Evolutionary conservation across 2,888 invertebrate genomes (phyloP), one percentile per base, ranked within the genome.

Genomic region (Drosophila macrospina): DNA sequence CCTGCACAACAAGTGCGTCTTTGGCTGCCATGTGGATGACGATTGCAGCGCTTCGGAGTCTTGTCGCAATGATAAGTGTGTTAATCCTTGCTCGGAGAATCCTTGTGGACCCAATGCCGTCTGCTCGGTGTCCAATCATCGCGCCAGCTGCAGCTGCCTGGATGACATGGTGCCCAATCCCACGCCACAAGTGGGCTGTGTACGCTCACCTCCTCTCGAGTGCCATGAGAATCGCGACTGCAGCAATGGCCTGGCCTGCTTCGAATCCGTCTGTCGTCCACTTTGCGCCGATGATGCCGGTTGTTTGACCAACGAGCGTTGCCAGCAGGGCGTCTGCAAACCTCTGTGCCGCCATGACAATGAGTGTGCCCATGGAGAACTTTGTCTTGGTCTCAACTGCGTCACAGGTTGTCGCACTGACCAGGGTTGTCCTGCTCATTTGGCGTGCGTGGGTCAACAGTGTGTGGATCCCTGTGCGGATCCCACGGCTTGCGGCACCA

Each of bases 101-200:
- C 96, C 97, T 0, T 97, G 97, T 88, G 97, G 97, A 13, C 97
- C 97, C 0, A 97, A 97, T 88, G 96, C 97, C 1, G 93, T 95
- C 16, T 97, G 97, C 88, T 94, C 96, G 0, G 96, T 96, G 1
- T 94, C 95, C 10, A 96, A 96, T 88, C 96, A 97, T 89, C 94
- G 97, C 80, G 96, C 97, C 5, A 94, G 95, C 36, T 98, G 98
- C 89, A 95, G 96, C 20, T 98, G 98, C 89, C 93, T 95, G 34
- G 93, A 94, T 50, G 96, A 95, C 20, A 94, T 97, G 90, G 96
- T 97, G 82, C 96, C 97, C 10, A 97, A 96, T 91, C 97, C 97
- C 50, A 96, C 97, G 1, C 96, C 98, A 1, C 96, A 97, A 89
- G 94, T 98, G 34, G 98, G 97, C 0, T 98, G 98, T 88, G 95